These are phyloP conservation scores for Cossypha heuglini DNA, from an alignment of 2,797 vertebrate species.

Conservation along the genomic window DNA sequence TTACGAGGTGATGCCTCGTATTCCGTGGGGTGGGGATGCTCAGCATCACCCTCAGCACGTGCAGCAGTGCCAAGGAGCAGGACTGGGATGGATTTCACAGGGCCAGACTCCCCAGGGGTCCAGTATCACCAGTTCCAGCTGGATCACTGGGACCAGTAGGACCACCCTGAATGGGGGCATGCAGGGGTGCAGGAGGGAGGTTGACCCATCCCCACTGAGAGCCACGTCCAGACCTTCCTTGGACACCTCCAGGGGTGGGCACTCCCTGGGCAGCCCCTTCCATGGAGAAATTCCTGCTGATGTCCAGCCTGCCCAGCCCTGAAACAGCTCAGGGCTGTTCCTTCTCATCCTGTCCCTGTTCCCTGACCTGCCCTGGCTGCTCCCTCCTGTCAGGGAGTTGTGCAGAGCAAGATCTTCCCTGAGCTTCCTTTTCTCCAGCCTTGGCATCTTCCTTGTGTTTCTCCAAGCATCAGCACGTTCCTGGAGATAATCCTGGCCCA, in stretches of 20 bases:
- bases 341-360: neutral
- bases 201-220: neutral
- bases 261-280: neutral
- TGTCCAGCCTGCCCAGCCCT: neutral
- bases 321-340: neutral
- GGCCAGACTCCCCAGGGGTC: accelerated
- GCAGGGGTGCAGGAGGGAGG: neutral
- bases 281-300: neutral
- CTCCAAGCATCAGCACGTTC: neutral
- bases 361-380: neutral
- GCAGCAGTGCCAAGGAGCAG: accelerated
- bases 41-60: accelerated
- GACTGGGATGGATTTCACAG: accelerated
- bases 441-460: neutral
- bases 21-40: neutral
- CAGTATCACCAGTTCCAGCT: accelerated
- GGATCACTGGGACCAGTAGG: accelerated
- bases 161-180: accelerated
- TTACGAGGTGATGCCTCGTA: accelerated
- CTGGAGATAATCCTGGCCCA: neutral
- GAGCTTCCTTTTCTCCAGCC: neutral
- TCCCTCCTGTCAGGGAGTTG: neutral
- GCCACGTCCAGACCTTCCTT: neutral
- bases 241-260: neutral
- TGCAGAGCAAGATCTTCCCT: neutral